phyloP scores from a whole-genome alignment of 2,113 vertebrate species.

The Corydoras sp. region DNA sequence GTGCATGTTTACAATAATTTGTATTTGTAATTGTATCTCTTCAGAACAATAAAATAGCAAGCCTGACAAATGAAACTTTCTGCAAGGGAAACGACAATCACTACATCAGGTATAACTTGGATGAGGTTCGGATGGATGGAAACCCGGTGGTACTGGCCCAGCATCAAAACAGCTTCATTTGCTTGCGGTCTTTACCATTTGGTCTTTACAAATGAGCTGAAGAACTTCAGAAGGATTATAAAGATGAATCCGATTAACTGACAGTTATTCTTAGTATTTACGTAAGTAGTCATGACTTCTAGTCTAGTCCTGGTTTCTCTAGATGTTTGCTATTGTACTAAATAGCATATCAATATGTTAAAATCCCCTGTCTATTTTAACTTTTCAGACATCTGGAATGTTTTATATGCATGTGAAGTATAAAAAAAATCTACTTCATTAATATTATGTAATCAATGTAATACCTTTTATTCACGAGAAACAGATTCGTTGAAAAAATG shows the following conservation, averaged over 20 bases:
- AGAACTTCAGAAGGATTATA: not conserved
- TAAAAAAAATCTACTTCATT: not conserved
- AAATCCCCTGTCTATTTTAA: constrained; percentile 5
- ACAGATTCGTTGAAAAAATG: not conserved
- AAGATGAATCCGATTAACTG: not conserved
- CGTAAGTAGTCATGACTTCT: too few relatives aligned
- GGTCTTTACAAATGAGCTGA: constrained; percentile 74
- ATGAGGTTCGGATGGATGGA: constrained; percentile 81
- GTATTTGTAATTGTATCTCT: constrained; percentile 10
- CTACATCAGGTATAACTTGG: constrained; percentile 75
- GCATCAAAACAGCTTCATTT: constrained; percentile 83
- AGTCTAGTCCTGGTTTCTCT: too few relatives aligned
- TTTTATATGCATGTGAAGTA: constrained; percentile 11
- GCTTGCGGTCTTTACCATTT: constrained; percentile 76
- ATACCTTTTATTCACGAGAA: constrained; percentile 3
- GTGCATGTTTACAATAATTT: too few relatives aligned
- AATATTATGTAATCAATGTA: constrained; percentile 20
- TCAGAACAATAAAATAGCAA: constrained; percentile 87
- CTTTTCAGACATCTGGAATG: not conserved
- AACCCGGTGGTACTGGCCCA: constrained; percentile 77
- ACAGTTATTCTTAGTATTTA: too few relatives aligned
- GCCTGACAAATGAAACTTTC: constrained; percentile 83
- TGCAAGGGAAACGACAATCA: constrained; percentile 80
- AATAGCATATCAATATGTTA: too few relatives aligned
- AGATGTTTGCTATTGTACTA: not conserved